Percentiles rank a stretch among this genome's conserved stretches.
Evolutionary conservation across 1,140 invertebrate genomes (phyloP).

Genomic region (Aphaenogaster ashmeadi): DNA sequence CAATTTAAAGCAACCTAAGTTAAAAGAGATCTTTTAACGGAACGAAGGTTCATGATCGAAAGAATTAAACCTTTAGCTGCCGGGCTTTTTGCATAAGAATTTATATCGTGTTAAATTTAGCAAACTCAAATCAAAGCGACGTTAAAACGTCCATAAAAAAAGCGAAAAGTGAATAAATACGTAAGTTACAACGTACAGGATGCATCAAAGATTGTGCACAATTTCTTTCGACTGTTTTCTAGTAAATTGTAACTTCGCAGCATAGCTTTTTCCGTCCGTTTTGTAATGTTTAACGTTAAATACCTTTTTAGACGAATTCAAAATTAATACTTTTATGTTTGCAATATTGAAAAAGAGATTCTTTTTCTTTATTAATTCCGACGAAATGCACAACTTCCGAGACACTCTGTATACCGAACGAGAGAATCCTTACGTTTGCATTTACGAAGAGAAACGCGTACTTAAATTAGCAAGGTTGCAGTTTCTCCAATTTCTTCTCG

Average conservation of each 20-base stretch:
- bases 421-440: slow-evolving; percentile 5
- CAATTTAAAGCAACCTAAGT: background rate
- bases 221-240: background rate
- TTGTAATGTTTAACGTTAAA: slow-evolving; percentile 4
- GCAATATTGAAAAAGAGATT: background rate
- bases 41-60: slow-evolving; percentile 50
- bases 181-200: slow-evolving; percentile 2
- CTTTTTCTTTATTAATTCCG: background rate
- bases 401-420: background rate
- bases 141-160: slow-evolving; percentile 27
- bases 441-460: background rate
- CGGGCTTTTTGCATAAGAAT: slow-evolving; percentile 32
- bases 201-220: background rate
- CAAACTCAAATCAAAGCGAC: background rate
- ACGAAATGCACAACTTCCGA: slow-evolving; percentile 3
- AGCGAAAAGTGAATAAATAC: slow-evolving; percentile 9
- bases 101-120: slow-evolving; percentile 18
- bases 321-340: background rate
- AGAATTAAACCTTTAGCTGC: slow-evolving; percentile 56
- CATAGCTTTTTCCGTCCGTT: background rate
- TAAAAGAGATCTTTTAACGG: background rate
- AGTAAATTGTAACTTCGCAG: background rate
- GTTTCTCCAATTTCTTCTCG: background rate
- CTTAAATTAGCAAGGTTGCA: background rate
- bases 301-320: background rate